These are phyloP conservation scores for Agrilus planipennis DNA, from an alignment of 1,140 invertebrate genomes.

Conservation along the genomic window DNA sequence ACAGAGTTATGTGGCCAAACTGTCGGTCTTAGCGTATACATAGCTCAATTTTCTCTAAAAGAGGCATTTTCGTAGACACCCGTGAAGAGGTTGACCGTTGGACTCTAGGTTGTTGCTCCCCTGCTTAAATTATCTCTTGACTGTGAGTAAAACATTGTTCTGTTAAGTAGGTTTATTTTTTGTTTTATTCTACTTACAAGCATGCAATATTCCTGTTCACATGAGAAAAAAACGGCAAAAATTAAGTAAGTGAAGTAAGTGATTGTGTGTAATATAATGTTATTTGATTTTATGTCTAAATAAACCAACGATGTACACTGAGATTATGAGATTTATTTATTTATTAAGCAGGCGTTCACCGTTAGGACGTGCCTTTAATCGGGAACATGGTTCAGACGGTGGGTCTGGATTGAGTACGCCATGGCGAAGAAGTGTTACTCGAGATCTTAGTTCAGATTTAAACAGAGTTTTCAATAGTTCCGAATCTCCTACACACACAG, in stretches of 20 bases:
- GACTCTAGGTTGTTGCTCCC: too few relatives aligned
- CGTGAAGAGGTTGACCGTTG: too few relatives aligned
- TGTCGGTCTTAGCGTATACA: too few relatives aligned
- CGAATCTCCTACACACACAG: constrained; percentile 32
- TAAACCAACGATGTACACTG: not conserved
- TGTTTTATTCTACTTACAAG: constrained; percentile 26
- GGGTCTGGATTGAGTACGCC: constrained; percentile 30
- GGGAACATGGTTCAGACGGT: constrained; percentile 17
- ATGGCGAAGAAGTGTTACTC: constrained; percentile 46
- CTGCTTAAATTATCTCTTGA: too few relatives aligned
- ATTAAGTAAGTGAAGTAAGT: constrained; percentile 25
- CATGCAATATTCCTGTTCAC: constrained; percentile 23
- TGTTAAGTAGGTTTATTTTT: too few relatives aligned
- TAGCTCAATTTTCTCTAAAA: too few relatives aligned
- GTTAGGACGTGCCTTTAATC: constrained; percentile 23
- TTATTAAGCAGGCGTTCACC: constrained; percentile 22
- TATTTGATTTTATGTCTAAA: too few relatives aligned
- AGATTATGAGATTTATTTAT: too few relatives aligned
- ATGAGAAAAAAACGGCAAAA: constrained; percentile 23
- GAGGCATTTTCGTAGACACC: too few relatives aligned
- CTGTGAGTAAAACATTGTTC: too few relatives aligned
- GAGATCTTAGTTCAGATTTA: constrained; percentile 42
- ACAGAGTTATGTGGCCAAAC: too few relatives aligned
- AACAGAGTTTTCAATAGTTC: constrained; percentile 40
- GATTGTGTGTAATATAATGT: not conserved